phyloP scores from a whole-genome alignment of 1,140 invertebrate genomes.

The Drosophila gunungcola region DNA sequence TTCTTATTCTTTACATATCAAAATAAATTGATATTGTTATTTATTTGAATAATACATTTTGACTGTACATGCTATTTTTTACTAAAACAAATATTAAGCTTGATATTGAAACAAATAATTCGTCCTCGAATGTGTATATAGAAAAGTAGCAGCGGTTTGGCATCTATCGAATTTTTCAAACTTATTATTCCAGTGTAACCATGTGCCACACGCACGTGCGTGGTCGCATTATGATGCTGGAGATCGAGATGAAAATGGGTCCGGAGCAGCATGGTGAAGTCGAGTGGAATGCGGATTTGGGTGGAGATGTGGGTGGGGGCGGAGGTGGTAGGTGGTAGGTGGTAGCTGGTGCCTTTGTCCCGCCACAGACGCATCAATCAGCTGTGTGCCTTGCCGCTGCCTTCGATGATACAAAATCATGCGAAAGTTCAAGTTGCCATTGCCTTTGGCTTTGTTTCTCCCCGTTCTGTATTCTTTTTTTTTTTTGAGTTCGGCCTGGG shows the following conservation, averaged over 20 bases:
- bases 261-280: conserved; percentile 1
- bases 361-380: conserved; percentile 69
- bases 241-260: conserved; percentile 14
- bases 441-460: conserved; percentile 24
- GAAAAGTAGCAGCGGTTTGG: too few species aligned
- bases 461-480: neutral
- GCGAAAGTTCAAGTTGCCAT: conserved; percentile 24
- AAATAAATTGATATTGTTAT: too few species aligned
- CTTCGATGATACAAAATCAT: conserved; percentile 63
- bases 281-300: neutral
- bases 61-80: too few species aligned
- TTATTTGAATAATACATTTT: too few species aligned
- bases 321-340: neutral
- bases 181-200: conserved; percentile 18
- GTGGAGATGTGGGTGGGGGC: neutral
- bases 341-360: conserved; percentile 44
- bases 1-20: too few species aligned
- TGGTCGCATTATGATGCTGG: conserved; percentile 50
- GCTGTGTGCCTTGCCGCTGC: conserved; percentile 50
- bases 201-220: conserved; percentile 54
- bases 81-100: too few species aligned
- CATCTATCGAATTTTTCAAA: neutral
- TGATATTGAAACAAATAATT: too few species aligned
- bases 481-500: conserved; percentile 27
- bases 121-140: too few species aligned